These are phyloP conservation scores for Tipula helvola DNA, from an alignment of 2,888 invertebrate genomes.

Conservation along the genomic window DNA sequence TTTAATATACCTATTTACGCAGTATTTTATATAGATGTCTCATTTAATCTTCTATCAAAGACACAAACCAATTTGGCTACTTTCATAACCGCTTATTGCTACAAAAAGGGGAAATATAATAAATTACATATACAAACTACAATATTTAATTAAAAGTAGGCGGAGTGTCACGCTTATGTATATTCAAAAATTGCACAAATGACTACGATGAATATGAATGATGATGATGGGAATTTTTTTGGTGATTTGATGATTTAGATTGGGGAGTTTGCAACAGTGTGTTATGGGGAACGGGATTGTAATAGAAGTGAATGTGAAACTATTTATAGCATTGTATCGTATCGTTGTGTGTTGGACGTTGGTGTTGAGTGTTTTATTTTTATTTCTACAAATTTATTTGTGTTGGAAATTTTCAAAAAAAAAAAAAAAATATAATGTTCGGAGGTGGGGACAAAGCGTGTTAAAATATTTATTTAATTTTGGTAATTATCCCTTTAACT, in stretches of 20 bases:
- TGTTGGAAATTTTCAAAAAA: neutral
- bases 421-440: neutral
- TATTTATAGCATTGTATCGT: neutral
- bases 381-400: neutral
- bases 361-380: neutral
- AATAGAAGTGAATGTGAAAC: neutral
- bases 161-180: neutral
- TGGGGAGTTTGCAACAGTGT: neutral
- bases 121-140: neutral
- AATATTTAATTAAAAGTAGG: neutral
- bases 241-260: neutral
- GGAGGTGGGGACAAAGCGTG: neutral
- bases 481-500: neutral
- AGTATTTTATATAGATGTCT: neutral
- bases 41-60: neutral
- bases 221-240: neutral
- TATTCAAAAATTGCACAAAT: neutral
- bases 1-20: too few relatives aligned
- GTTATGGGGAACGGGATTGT: neutral
- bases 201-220: neutral
- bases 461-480: neutral
- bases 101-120: too few relatives aligned
- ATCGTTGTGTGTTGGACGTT: too few relatives aligned
- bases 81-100: neutral
- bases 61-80: neutral